These are phyloP conservation scores for Drosophila pruinosa DNA, from an alignment of 1,140 invertebrate species.

Conservation along the genomic window DNA sequence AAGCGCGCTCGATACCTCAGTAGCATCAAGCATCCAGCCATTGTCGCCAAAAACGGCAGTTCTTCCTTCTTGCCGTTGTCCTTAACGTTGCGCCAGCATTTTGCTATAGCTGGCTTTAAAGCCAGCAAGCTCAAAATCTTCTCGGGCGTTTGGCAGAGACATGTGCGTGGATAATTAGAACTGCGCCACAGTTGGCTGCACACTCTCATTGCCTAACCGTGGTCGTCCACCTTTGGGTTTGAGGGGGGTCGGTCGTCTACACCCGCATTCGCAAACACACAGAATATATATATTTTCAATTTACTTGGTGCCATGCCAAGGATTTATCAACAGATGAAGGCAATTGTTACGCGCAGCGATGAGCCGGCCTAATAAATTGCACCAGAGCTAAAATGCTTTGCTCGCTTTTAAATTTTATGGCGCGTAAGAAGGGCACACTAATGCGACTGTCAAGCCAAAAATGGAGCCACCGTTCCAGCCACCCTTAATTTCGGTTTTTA, in stretches of 20 bases:
- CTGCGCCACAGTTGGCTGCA: conserved; percentile 74
- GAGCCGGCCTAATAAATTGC: conserved; percentile 77
- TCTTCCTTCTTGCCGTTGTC: background rate
- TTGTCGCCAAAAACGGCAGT: conserved; percentile 26
- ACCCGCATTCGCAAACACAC: background rate
- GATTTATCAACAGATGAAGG: conserved; percentile 81
- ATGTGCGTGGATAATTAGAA: conserved; percentile 81
- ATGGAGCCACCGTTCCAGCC: conserved; percentile 28
- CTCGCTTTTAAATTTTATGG: conserved; percentile 81
- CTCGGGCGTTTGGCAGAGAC: conserved; percentile 54
- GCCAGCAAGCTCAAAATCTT: conserved; percentile 15
- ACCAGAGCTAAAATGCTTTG: conserved; percentile 80
- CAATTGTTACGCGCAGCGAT: conserved; percentile 76
- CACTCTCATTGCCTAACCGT: conserved; percentile 38
- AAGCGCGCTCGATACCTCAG: conserved; percentile 64
- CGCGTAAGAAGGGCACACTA: conserved; percentile 68
- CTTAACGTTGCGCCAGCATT: too few relatives aligned
- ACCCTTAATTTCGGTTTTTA: conserved; percentile 75
- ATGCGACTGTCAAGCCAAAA: conserved; percentile 40
- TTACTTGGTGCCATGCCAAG: conserved; percentile 78
- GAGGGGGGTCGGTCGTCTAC: background rate
- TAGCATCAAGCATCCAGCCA: conserved; percentile 25
- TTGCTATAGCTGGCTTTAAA: too few relatives aligned
- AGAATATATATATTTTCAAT: conserved; percentile 68
- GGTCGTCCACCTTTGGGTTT: conserved; percentile 32